Percentiles rank a stretch among this genome's conserved stretches.
Conservation (phyloP, 1,140 invertebrate genomes). For the Oedothorax gibbosus region DNA sequence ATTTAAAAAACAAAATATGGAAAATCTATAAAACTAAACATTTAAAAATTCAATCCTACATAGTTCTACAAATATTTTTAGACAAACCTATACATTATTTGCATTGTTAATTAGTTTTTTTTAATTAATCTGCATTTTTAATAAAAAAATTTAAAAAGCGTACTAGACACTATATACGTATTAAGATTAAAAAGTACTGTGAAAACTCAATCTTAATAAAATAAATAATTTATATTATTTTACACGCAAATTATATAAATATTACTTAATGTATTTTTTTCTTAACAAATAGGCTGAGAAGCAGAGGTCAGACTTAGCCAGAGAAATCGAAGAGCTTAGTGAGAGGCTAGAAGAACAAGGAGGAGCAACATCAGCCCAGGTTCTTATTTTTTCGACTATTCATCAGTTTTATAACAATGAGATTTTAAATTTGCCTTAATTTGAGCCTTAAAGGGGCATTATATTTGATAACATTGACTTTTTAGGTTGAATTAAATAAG, state of each 20-base stretch:
- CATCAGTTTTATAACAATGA: not conserved
- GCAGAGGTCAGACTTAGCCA: constrained; percentile 93
- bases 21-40: too few relatives aligned
- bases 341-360: constrained; percentile 98
- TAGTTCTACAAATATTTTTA: too few relatives aligned
- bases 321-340: constrained; percentile 96
- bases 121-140: too few relatives aligned
- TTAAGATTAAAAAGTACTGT: not conserved
- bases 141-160: too few relatives aligned
- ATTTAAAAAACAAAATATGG: too few relatives aligned
- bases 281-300: constrained; percentile 80
- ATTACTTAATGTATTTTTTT: not conserved
- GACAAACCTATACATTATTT: too few relatives aligned
- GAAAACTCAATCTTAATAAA: not conserved
- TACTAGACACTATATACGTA: too few relatives aligned
- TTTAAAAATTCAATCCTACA: too few relatives aligned
- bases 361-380: constrained; percentile 91
- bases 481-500: constrained; percentile 96
- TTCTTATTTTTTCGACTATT: constrained; percentile 4
- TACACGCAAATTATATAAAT: not conserved
- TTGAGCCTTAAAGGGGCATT: too few relatives aligned
- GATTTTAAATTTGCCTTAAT: not conserved
- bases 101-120: too few relatives aligned
- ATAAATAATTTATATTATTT: not conserved
- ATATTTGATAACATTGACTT: not conserved